These are phyloP conservation scores for Ethmia dodecea DNA, from an alignment of 2,888 invertebrate genomes.

Conservation along the genomic window DNA sequence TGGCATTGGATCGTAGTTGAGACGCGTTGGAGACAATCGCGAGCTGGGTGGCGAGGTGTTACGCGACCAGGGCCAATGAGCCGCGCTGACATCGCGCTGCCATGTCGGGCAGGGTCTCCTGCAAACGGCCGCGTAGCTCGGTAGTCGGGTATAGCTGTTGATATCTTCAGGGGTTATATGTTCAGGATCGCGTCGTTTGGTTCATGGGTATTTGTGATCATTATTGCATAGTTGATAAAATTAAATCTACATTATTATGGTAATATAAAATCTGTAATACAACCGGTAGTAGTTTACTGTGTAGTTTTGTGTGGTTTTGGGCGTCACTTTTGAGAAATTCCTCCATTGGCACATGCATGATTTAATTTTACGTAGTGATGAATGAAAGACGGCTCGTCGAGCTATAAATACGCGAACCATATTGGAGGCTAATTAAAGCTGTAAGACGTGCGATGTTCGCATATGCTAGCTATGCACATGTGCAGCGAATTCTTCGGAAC, in stretches of 20 bases:
- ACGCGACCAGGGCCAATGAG: background rate
- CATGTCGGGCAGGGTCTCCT: background rate
- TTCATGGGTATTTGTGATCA: constrained; percentile 72
- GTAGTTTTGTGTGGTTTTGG: constrained; percentile 31
- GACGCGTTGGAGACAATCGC: constrained; percentile 24
- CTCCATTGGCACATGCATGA: background rate
- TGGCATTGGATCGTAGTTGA: constrained; percentile 62
- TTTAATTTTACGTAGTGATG: background rate
- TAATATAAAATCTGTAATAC: constrained; percentile 50
- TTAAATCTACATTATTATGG: constrained; percentile 60
- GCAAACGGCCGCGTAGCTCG: constrained; percentile 8
- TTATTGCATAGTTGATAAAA: constrained; percentile 68
- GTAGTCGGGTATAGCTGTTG: constrained; percentile 52
- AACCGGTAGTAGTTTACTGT: constrained; percentile 46
- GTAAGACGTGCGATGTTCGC: constrained; percentile 23
- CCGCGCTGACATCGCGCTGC: background rate
- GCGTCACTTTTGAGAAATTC: constrained; percentile 18
- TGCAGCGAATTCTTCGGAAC: constrained; percentile 22
- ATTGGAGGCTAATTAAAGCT: constrained; percentile 38
- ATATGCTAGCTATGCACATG: constrained; percentile 22
- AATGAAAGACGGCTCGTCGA: constrained; percentile 22
- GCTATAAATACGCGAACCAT: constrained; percentile 50
- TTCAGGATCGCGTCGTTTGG: constrained; percentile 64
- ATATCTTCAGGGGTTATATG: constrained; percentile 52
- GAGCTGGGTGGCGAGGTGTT: constrained; percentile 7